Base-by-base conservation (phyloP, 2,888 invertebrate genomes). In the Mythimna ferrago region DNA sequence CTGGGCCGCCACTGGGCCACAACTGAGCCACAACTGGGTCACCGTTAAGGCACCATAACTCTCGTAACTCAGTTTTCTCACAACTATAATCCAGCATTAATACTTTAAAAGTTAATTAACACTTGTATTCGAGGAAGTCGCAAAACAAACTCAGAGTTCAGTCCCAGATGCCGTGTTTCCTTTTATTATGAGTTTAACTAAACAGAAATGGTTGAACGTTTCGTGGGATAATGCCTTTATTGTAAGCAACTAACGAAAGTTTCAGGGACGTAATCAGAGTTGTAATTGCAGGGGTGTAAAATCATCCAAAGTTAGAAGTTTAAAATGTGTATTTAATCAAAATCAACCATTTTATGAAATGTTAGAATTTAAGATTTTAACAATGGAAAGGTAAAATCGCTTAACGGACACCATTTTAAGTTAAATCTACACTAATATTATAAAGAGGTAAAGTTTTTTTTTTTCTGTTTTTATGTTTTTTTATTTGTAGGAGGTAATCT, bases 151-250 rank as follows among this genome's bases (percentile, higher is more conserved):
- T 66, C 16, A 26, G 65, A 11, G 26, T 21, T 14, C 0, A 11
- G 10, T 58, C 54, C 68, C 75, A 21, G 26, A 9, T 35, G 69
- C 19, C 51, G 51, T 58, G 48, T 79, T 63, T 21, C 2, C 56
- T 73, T 79, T 73, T 67, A 73, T 64, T 41, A 63, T 21, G 32
- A 63, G 51, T 67, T 79, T 51, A 51, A 67, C 21, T 67, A 48
- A 79, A 64, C 67, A 58, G 19, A 44, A 41, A 63, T 5, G n/a
- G 57, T 11, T 53, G 11, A 66, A 53, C 48, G 26, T 76, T 76
- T 72, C 32, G n/a, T 21, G 16, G 35, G 10, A 38, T 6, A 58
- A 16, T 26, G 41, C 6, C 38, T 75, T 69, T 70, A 77, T 77
- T 70, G 62, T 70, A 57, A 0, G 6, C 14, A 75, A 66, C 32